Evolutionary conservation across 1,140 invertebrate genomes (phyloP), one percentile per base, ranked within the genome.

Genomic region (Ips typographus): DNA sequence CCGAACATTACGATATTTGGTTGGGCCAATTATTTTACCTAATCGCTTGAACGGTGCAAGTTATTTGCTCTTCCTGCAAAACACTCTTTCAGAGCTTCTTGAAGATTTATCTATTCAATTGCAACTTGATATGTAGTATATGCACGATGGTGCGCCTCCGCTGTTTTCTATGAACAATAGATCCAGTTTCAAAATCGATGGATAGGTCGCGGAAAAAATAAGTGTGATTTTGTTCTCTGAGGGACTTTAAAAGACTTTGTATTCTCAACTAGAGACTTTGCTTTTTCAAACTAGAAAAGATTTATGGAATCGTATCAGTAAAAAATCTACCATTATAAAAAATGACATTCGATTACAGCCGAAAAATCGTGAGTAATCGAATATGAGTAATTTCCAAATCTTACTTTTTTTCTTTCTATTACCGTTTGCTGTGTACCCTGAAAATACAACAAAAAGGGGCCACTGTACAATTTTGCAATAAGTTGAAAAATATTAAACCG

Each of bases 261-360:
- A 4, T 2, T n/a, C 2, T 37, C 44, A n/a, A 7, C 2, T n/a
- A n/a, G n/a, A n/a, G n/a, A n/a, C n/a, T n/a, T n/a, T n/a, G 44
- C 2, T n/a, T n/a, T 6, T 2, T 58, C 22, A 58, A 58, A 22
- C n/a, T 36, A 1, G 5, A 8, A 39, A 58, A 58, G 56, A 1
- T 58, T 38, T 38, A 58, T 58, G 56, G 7, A 58, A 58, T 39
- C 7, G 22, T 39, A 22, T 58, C 56, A 58, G 40, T 38, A 22
- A 58, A 3, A 58, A 58, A 2, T 37, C 38, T 8, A 58, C 2
- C 56, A 58, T 58, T 58, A 58, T 38, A 58, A 22, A 58, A 58
- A 58, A 1, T 47, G n/a, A n/a, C n/a, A n/a, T n/a, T n/a, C n/a
- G n/a, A n/a, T n/a, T n/a, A 47, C 22, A 47, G 44, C 22, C 22